Evolutionary conservation across 2,888 invertebrate genomes (phyloP).

Genomic region (Drosophila heteroneura): DNA sequence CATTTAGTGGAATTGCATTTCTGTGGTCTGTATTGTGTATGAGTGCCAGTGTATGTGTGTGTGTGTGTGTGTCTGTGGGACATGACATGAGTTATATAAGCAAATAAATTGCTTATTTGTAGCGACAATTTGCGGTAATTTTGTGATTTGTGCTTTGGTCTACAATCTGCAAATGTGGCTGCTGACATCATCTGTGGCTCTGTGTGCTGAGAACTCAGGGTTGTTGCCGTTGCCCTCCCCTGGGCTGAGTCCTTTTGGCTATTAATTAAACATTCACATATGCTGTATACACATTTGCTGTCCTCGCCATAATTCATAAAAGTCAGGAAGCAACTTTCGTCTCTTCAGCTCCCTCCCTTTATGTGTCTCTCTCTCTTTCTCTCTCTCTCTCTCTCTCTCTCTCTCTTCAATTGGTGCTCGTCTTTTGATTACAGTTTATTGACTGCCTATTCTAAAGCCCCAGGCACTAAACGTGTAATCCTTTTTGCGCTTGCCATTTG

Average conservation of each 20-base stretch:
- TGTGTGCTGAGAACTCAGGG: constrained; percentile 14
- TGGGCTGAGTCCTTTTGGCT: constrained; percentile 39
- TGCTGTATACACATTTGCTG: constrained; percentile 37
- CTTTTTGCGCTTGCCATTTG: constrained; percentile 51
- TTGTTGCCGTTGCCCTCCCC: constrained; percentile 20
- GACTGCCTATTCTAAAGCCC: constrained; percentile 50
- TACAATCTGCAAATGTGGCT: constrained; percentile 31
- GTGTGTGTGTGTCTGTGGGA: constrained; percentile 17
- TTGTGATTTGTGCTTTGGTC: constrained; percentile 66
- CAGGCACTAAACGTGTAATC: constrained; percentile 58
- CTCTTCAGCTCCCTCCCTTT: neutral
- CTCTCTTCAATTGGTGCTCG: neutral
- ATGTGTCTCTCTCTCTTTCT: neutral
- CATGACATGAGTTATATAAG: constrained; percentile 59
- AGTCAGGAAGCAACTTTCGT: neutral
- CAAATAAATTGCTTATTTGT: constrained; percentile 82
- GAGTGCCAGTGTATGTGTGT: constrained; percentile 4
- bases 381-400: neutral
- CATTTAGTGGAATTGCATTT: constrained; percentile 61
- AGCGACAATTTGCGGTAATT: constrained; percentile 80
- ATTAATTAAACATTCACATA: constrained; percentile 72
- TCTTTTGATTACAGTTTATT: constrained; percentile 71
- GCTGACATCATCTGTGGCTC: constrained; percentile 65
- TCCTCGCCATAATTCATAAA: constrained; percentile 43
- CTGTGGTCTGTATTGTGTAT: constrained; percentile 27